Percentiles rank a stretch among this genome's conserved stretches.
Evolutionary conservation across 2,797 vertebrate species (phyloP).

Genomic region (Cossypha niveicapilla): DNA sequence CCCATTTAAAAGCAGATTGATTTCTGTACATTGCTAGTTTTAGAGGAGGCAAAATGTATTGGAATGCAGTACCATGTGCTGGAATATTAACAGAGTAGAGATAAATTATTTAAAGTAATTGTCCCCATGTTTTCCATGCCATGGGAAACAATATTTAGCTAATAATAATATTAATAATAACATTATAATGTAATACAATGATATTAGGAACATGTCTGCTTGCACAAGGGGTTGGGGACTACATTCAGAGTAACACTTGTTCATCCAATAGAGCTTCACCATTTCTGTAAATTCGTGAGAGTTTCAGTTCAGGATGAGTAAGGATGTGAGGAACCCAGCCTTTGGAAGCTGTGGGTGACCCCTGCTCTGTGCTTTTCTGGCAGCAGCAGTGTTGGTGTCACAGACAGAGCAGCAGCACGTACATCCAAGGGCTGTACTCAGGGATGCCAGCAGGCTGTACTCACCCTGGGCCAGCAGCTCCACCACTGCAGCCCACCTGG

Average conservation of each 20-base stretch:
- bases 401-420: not conserved
- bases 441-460: not conserved
- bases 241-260: rapidly evolving
- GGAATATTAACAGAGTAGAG: not conserved
- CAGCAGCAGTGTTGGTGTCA: not conserved
- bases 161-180: not conserved
- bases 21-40: not conserved
- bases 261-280: not conserved
- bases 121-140: not conserved
- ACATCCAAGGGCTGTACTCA: not conserved
- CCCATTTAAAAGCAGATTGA: not conserved
- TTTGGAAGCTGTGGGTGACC: not conserved
- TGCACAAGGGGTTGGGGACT: not conserved
- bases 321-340: not conserved
- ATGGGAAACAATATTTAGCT: not conserved
- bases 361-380: not conserved
- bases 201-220: not conserved
- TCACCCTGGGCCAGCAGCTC: not conserved
- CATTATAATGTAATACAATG: too few relatives aligned
- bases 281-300: not conserved
- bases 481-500: not conserved
- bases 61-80: not conserved
- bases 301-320: not conserved
- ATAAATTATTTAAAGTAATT: not conserved
- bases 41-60: not conserved